Percentiles rank a stretch among this genome's conserved stretches.
Conservation (phyloP, 2,113 vertebrate species). For the Coreoperca whiteheadi region DNA sequence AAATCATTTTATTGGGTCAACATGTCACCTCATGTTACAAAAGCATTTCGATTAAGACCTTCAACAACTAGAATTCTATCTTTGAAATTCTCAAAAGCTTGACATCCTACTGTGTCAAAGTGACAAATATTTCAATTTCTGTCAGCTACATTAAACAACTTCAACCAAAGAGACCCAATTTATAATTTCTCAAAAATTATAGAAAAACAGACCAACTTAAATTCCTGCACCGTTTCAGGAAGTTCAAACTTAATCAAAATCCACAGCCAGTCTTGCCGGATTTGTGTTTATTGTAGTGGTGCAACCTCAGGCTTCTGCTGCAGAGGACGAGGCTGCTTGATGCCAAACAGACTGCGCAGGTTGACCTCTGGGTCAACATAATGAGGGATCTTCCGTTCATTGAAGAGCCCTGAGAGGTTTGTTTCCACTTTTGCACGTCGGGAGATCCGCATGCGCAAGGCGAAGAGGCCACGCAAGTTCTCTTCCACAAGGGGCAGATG, state of each 20-base stretch:
- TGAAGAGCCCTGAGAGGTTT: constrained; percentile 84
- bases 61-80: constrained; percentile 9
- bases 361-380: constrained; percentile 84
- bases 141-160: constrained; percentile 42
- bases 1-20: constrained; percentile 77
- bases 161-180: constrained; percentile 60
- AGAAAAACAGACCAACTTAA: background rate
- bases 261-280: background rate
- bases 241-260: constrained; percentile 18
- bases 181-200: background rate
- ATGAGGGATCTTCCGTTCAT: constrained; percentile 85
- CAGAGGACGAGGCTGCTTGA: constrained; percentile 41
- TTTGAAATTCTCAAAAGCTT: constrained; percentile 11
- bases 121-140: constrained; percentile 54
- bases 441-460: constrained; percentile 79
- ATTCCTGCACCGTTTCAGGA: background rate
- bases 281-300: constrained; percentile 31
- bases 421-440: constrained; percentile 81
- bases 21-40: constrained; percentile 17
- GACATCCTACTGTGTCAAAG: constrained; percentile 7
- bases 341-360: constrained; percentile 80
- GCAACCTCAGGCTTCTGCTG: background rate
- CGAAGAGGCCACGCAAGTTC: constrained; percentile 81
- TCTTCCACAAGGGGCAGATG: constrained; percentile 78
- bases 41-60: constrained; percentile 13